These are phyloP conservation scores for Semnopithecus entellus DNA, from an alignment of 2,113 vertebrate genomes.

Conservation along the genomic window DNA sequence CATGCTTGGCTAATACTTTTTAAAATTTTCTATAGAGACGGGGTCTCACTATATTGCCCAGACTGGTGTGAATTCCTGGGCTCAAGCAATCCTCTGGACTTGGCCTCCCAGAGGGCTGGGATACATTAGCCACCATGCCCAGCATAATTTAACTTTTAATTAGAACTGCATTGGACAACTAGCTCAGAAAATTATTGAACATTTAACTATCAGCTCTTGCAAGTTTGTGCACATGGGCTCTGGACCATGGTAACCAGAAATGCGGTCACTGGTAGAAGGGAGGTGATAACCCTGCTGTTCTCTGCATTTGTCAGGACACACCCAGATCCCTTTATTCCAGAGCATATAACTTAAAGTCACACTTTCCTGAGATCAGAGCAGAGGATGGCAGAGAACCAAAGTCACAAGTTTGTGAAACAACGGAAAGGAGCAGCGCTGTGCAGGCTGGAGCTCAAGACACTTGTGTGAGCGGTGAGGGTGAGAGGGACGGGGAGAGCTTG, in stretches of 20 bases:
- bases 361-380: not conserved
- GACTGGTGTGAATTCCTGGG: too few relatives aligned
- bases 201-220: not conserved
- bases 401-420: not conserved
- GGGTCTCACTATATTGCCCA: too few relatives aligned
- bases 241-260: not conserved
- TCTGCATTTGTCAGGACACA: not conserved
- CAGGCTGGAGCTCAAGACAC: not conserved
- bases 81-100: too few relatives aligned
- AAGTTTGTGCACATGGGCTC: not conserved
- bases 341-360: not conserved
- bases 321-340: not conserved
- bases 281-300: not conserved
- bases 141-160: not conserved
- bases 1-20: too few relatives aligned
- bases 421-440: not conserved
- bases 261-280: not conserved
- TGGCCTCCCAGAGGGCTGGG: too few relatives aligned
- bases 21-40: too few relatives aligned
- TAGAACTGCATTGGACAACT: not conserved
- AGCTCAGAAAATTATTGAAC: not conserved
- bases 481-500: not conserved
- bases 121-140: too few relatives aligned
- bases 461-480: rapidly evolving
- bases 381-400: not conserved